Percentiles rank a stretch among this genome's conserved stretches.
phyloP scores from a whole-genome alignment of 2,888 invertebrate genomes.

The Eudemis profundana region DNA sequence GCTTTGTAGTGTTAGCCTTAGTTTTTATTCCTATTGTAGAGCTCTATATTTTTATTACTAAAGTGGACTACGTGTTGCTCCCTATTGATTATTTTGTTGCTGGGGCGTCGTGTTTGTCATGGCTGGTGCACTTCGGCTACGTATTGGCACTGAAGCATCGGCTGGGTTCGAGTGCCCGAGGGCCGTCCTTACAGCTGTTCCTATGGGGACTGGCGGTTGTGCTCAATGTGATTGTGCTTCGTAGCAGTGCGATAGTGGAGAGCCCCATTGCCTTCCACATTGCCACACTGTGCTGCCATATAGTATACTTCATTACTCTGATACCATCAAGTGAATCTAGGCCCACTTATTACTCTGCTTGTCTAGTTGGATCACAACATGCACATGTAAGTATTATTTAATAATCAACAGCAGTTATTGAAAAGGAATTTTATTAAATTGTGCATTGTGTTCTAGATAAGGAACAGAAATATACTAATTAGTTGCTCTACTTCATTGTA shows the following conservation, averaged over 20 bases:
- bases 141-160: slow-evolving; percentile 88
- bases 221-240: slow-evolving; percentile 88
- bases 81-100: slow-evolving; percentile 90
- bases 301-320: slow-evolving; percentile 89
- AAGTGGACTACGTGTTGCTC: slow-evolving; percentile 76
- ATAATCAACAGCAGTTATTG: too few species aligned
- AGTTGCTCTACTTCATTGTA: too few species aligned
- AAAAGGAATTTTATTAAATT: too few species aligned
- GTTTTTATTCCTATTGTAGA: slow-evolving; percentile 88
- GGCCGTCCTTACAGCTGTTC: slow-evolving; percentile 88
- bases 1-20: slow-evolving; percentile 86
- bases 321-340: slow-evolving; percentile 86
- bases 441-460: too few species aligned
- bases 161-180: slow-evolving; percentile 88
- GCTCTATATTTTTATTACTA: slow-evolving; percentile 87
- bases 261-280: slow-evolving; percentile 86
- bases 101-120: slow-evolving; percentile 89
- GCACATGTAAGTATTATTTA: slow-evolving; percentile 74
- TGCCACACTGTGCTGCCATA: slow-evolving; percentile 86
- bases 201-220: slow-evolving; percentile 89
- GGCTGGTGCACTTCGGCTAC: slow-evolving; percentile 93
- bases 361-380: slow-evolving; percentile 81
- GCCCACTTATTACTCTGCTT: slow-evolving; percentile 79
- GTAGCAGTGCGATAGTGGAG: slow-evolving; percentile 86
- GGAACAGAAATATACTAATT: too few species aligned